A percentile compares a stretch with the other conserved stretches of the same genome.
phyloP scores from a whole-genome alignment of 2,113 vertebrate species.

The Myrmecobius fasciatus region DNA sequence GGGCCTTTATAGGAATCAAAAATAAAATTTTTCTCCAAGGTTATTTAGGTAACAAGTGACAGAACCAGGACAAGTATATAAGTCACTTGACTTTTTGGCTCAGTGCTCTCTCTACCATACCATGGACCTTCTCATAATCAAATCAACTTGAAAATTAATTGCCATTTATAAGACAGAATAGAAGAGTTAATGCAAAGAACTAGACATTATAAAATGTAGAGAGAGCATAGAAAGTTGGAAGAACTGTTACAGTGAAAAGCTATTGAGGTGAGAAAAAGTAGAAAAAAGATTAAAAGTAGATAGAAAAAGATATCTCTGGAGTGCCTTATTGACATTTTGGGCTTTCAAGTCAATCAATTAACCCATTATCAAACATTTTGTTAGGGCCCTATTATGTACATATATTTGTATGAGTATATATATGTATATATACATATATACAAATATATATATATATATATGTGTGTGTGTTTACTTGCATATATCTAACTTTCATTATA shows the following conservation, averaged over 20 bases:
- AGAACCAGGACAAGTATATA: background rate
- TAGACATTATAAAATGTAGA: background rate
- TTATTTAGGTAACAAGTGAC: background rate
- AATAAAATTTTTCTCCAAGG: too few relatives aligned
- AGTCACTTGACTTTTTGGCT: background rate
- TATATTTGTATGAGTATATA: too few relatives aligned
- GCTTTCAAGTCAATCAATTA: background rate
- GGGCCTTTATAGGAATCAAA: too few relatives aligned
- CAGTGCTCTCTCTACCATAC: background rate
- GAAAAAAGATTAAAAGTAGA: background rate
- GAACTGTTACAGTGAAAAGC: background rate
- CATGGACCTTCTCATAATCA: background rate
- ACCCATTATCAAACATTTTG: background rate
- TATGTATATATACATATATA: too few relatives aligned
- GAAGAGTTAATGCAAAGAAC: background rate
- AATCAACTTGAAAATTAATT: background rate
- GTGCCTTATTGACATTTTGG: background rate
- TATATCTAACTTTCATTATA: too few relatives aligned
- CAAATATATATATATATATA: too few relatives aligned
- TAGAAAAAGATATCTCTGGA: background rate
- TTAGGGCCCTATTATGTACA: background rate
- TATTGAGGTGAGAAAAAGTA: background rate
- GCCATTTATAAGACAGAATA: background rate
- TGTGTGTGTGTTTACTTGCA: too few relatives aligned
- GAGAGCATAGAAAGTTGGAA: background rate